A percentile compares a stretch with the other conserved stretches of the same genome.
Conservation (phyloP, 1,140 invertebrate genomes). For the Procambarus clarkii region DNA sequence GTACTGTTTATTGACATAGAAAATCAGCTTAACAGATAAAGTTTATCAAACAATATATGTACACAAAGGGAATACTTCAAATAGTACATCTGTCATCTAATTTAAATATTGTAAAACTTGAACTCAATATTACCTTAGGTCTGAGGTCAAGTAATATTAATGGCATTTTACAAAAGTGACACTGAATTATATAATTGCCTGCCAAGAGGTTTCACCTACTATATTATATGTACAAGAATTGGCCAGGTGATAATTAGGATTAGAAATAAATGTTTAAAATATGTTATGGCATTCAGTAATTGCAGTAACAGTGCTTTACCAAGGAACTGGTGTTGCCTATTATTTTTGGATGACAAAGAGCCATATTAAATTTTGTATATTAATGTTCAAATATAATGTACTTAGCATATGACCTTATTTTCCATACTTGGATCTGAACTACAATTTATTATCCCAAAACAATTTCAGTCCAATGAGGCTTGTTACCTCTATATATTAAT, state of each 20-base stretch:
- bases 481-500: too few relatives aligned
- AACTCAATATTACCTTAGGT: slow-evolving; percentile 9
- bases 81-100: slow-evolving; percentile 1
- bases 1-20: slow-evolving; percentile 44
- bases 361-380: too few relatives aligned
- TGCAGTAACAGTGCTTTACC: not conserved
- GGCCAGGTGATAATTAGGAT: not conserved
- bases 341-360: not conserved
- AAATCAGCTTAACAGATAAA: slow-evolving; percentile 33
- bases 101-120: not conserved
- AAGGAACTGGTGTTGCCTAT: not conserved
- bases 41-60: slow-evolving; percentile 33
- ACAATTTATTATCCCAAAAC: too few relatives aligned
- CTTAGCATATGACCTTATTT: too few relatives aligned
- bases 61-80: slow-evolving; percentile 33
- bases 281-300: not conserved
- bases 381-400: too few relatives aligned
- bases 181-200: not conserved
- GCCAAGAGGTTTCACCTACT: not conserved
- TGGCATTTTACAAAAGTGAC: slow-evolving; percentile 1
- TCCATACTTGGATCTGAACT: too few relatives aligned
- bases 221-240: not conserved
- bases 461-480: too few relatives aligned
- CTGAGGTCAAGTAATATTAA: not conserved
- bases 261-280: not conserved